phyloP scores from a whole-genome alignment of 2,888 invertebrate species.

The Nephrotoma flavescens region DNA sequence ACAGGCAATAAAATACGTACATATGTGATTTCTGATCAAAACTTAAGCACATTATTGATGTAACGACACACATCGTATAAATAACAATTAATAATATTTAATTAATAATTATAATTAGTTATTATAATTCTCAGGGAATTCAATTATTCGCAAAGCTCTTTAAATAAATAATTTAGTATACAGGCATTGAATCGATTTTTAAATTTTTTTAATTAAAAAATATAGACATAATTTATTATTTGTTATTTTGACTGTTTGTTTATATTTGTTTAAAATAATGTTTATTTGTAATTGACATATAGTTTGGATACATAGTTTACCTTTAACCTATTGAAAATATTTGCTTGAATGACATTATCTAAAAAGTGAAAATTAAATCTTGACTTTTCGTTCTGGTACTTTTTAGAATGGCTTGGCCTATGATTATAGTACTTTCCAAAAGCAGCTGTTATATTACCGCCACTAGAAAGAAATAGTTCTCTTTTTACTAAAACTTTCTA shows the following conservation, averaged over 20 bases:
- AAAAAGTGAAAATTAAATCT: no score
- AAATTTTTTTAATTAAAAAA: not conserved
- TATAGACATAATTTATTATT: not conserved
- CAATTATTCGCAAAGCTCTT: not conserved
- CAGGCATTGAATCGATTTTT: not conserved
- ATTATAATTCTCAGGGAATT: not conserved
- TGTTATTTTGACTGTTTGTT: not conserved
- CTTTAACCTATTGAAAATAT: not conserved
- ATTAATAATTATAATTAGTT: not conserved
- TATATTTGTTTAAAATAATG: not conserved
- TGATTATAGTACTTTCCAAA: no score
- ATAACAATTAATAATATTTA: not conserved
- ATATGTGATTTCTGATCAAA: not conserved
- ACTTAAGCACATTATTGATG: not conserved
- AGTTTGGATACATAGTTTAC: not conserved
- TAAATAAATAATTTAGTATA: not conserved
- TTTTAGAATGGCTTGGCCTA: no score
- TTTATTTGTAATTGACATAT: not conserved
- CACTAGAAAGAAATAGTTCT: no score
- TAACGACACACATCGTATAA: not conserved
- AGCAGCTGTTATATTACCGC: no score
- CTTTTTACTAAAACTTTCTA: no score
- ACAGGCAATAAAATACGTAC: not conserved
- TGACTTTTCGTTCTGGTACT: no score
- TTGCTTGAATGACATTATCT: not conserved